phyloP scores from a whole-genome alignment of 2,113 vertebrate genomes.

The Himantopus leucocephalus region DNA sequence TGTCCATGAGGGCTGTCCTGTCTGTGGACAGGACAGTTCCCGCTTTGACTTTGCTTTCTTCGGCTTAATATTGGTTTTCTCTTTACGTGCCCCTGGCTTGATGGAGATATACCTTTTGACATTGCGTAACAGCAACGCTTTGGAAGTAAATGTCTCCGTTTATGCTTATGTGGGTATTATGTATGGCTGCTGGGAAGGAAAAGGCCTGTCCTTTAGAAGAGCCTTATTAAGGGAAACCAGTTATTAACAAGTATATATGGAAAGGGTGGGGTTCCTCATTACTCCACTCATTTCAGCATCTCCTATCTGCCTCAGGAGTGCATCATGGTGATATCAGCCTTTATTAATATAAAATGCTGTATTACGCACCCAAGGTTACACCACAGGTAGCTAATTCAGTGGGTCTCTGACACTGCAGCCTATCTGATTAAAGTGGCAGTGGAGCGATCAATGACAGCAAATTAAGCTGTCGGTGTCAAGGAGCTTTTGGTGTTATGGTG shows the following conservation, averaged over 20 bases:
- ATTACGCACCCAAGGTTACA: slow-evolving; percentile 53
- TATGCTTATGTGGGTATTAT: slow-evolving; percentile 32
- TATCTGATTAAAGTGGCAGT: slow-evolving; percentile 45
- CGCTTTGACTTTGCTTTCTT: background rate
- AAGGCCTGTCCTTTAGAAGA: slow-evolving; percentile 47
- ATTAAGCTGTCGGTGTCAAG: background rate
- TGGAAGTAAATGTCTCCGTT: slow-evolving; percentile 15
- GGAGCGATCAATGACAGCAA: background rate
- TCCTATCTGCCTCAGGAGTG: slow-evolving; percentile 64
- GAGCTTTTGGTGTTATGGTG: slow-evolving; percentile 7
- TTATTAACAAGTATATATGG: slow-evolving; percentile 66
- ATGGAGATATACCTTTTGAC: background rate
- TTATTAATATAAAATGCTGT: slow-evolving; percentile 57
- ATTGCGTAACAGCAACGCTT: background rate
- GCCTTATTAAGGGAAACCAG: slow-evolving; percentile 53
- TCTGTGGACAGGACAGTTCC: background rate
- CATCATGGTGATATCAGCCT: slow-evolving; percentile 67
- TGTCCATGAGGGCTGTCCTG: background rate
- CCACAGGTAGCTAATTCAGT: slow-evolving; percentile 42
- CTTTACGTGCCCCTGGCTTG: background rate
- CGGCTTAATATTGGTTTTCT: background rate
- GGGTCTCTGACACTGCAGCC: slow-evolving; percentile 22
- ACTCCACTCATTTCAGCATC: slow-evolving; percentile 63
- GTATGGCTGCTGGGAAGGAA: slow-evolving; percentile 67
- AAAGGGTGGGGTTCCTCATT: slow-evolving; percentile 57